phyloP scores from a whole-genome alignment of 2,888 invertebrate genomes.

The Macroteleia sp. region DNA sequence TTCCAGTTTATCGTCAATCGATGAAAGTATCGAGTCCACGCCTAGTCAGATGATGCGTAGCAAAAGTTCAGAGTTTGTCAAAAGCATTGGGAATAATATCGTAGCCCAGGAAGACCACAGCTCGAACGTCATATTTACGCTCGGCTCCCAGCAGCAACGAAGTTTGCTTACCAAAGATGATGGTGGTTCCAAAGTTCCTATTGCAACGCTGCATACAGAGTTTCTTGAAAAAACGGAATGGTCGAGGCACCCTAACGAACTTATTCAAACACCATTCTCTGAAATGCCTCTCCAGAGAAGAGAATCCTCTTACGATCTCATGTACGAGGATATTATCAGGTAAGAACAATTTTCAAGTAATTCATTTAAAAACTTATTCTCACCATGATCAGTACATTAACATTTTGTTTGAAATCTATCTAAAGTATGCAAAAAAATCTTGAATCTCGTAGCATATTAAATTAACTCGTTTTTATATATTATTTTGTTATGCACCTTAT shows the following conservation, averaged over 20 bases:
- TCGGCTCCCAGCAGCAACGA: conserved; percentile 72
- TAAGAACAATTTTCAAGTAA: too few relatives aligned
- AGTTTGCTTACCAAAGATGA: conserved; percentile 70
- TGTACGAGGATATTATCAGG: conserved; percentile 74
- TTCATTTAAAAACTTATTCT: too few relatives aligned
- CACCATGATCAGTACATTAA: too few relatives aligned
- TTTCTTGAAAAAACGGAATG: conserved; percentile 68
- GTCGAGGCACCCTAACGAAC: conserved; percentile 43
- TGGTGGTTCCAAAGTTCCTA: conserved; percentile 73
- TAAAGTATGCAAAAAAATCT: too few relatives aligned
- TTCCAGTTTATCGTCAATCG: conserved; percentile 82
- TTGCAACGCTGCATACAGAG: conserved; percentile 71
- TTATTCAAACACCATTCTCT: conserved; percentile 67
- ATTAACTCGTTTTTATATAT: too few relatives aligned
- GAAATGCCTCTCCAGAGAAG: conserved; percentile 68
- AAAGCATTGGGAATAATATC: background rate
- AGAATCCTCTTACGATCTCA: conserved; percentile 76
- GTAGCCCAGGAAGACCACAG: background rate
- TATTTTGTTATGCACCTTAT: too few relatives aligned
- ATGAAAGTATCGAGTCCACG: conserved; percentile 79
- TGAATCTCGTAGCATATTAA: too few relatives aligned
- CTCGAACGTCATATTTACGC: conserved; percentile 76
- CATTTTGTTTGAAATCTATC: too few relatives aligned
- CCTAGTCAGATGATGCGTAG: conserved; percentile 72
- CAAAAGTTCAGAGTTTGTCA: conserved; percentile 65